Base-by-base conservation (phyloP, 1,140 invertebrate genomes). In the Ips typographus region DNA sequence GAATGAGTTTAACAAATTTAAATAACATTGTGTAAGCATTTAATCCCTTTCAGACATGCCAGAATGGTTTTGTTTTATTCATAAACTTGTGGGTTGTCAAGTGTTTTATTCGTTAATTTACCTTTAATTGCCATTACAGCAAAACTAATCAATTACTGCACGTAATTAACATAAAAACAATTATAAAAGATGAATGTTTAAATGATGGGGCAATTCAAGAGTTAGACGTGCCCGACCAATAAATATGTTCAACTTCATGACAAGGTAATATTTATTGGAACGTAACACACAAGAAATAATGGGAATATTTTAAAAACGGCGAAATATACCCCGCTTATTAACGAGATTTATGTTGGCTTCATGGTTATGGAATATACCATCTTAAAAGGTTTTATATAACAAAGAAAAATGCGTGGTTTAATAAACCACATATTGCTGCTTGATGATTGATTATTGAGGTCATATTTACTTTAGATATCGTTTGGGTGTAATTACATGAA, bases 241-340 rank as follows among this genome's bases (percentile, higher is more conserved):
- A 57, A 57, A 57, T 57, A 57, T 57, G 55, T 57, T 57, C 8
- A 57, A 57, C 55, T 57, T 57, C 39, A 57, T 57, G 55, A 57
- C 55, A 57, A 39, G 55, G 37, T n/a, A 57, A 57, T 57, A 57
- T 57, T 57, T 57, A 57, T 57, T 57, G 55, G 55, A 57, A 57
- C 55, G 55, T 57, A 57, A 57, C 55, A 38, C 6, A 57, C 55
- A 40, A 57, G 55, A 40, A 57, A 57, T 57, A 57, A 57, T 57
- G 55, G 55, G 55, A 38, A 57, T 57, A 57, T 57, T 57, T 40
- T 57, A 57, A 57, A 57, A 57, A 40, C 39, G 36, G 39, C 39
- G 55, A 57, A 57, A 57, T 57, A 57, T 57, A 57, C 55, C 39
- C 55, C 39, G 55, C 55, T 57, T 57, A 57, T 57, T 57, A 57